These are phyloP conservation scores for Cyanocitta stelleri DNA, from an alignment of 2,113 vertebrate species.

Conservation along the genomic window DNA sequence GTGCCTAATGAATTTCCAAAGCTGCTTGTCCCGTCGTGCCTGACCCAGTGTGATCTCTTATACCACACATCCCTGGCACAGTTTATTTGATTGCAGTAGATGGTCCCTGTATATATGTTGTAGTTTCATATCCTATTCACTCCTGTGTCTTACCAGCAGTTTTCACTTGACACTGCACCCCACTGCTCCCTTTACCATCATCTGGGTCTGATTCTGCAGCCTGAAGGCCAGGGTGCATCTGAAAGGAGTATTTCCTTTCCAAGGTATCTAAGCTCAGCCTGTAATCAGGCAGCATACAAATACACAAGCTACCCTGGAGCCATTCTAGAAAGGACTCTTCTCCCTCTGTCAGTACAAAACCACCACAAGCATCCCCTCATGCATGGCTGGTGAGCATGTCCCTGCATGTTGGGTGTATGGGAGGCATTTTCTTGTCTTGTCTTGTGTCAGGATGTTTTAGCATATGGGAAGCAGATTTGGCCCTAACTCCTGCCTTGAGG, in stretches of 20 bases:
- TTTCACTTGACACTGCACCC: not conserved
- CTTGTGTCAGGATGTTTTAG: not conserved
- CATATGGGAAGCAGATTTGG: not conserved
- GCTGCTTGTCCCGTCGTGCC: not conserved
- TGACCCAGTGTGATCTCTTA: not conserved
- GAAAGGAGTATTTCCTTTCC: not conserved
- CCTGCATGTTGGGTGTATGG: not conserved
- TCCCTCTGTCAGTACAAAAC: not conserved
- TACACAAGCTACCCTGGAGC: not conserved
- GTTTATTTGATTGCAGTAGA: not conserved
- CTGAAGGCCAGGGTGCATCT: not conserved
- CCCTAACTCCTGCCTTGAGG: not conserved
- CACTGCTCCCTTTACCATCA: not conserved
- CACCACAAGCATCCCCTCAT: not conserved
- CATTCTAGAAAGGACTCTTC: not conserved
- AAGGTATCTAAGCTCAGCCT: not conserved
- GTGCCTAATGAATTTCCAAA: conserved; percentile 44
- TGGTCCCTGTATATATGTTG: not conserved
- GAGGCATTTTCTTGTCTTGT: not conserved
- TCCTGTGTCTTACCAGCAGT: not conserved
- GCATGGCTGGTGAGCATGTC: accelerated
- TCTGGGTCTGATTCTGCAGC: not conserved
- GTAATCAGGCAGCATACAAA: not conserved
- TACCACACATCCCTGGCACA: not conserved
- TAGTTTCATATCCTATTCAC: not conserved